Percentiles rank a stretch among this genome's conserved stretches.
Conservation (phyloP, 2,888 invertebrate genomes). For the Patella caerulea region DNA sequence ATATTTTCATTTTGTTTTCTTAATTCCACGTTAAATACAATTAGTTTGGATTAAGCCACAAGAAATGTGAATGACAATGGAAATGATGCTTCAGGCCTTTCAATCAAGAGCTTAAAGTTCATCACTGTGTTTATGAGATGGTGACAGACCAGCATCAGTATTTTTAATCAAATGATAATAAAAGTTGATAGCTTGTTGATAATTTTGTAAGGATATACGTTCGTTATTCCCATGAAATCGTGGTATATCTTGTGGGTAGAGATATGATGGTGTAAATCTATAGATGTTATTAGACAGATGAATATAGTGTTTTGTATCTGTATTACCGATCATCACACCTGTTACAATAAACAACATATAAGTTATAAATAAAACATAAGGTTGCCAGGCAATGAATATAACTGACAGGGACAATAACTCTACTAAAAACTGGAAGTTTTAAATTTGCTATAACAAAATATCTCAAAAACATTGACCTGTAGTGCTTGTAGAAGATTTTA, state of each 20-base stretch:
- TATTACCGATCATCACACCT: constrained; percentile 71
- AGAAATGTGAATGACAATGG: neutral
- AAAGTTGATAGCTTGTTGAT: constrained; percentile 72
- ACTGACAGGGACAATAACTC: too few relatives aligned
- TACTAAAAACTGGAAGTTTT: too few relatives aligned
- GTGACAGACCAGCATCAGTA: constrained; percentile 62
- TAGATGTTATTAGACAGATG: constrained; percentile 72
- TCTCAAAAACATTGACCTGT: too few relatives aligned
- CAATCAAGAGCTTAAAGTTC: constrained; percentile 17
- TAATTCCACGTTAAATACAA: too few relatives aligned
- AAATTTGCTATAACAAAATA: too few relatives aligned
- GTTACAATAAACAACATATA: constrained; percentile 26
- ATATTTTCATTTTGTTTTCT: too few relatives aligned
- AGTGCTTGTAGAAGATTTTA: too few relatives aligned
- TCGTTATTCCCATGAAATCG: constrained; percentile 74
- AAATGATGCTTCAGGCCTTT: too few relatives aligned
- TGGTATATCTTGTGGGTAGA: constrained; percentile 64
- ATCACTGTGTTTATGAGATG: constrained; percentile 49
- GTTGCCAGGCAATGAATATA: too few relatives aligned
- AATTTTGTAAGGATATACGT: constrained; percentile 72
- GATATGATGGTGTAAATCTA: constrained; percentile 71
- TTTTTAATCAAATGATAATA: constrained; percentile 73
- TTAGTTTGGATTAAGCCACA: too few relatives aligned
- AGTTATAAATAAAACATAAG: too few relatives aligned
- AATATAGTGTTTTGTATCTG: constrained; percentile 73